phyloP scores from a whole-genome alignment of 2,888 invertebrate species.

The Gandaritis pyraliata region DNA sequence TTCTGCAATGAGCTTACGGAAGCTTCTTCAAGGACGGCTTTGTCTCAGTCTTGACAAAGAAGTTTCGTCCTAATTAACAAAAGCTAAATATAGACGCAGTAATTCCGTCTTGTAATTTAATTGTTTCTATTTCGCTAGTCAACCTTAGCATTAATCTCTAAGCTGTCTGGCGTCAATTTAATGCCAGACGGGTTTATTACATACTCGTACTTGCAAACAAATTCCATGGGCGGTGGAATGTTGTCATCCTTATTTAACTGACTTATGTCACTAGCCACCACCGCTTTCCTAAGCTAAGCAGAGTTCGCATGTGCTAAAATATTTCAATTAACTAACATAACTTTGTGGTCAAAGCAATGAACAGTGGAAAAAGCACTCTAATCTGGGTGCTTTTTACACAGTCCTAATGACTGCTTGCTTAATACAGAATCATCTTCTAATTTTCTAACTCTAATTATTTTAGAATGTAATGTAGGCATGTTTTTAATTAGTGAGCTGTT shows the following conservation, averaged over 20 bases:
- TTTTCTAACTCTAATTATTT: too few relatives aligned
- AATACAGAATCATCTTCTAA: too few relatives aligned
- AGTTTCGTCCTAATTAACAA: constrained; percentile 36
- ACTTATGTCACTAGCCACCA: constrained; percentile 8
- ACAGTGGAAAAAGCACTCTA: too few relatives aligned
- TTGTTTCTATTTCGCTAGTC: constrained; percentile 55
- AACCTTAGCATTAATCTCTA: constrained; percentile 52
- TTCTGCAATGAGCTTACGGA: constrained; percentile 11
- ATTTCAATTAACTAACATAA: too few relatives aligned
- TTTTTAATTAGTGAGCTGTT: too few relatives aligned
- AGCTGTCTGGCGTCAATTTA: constrained; percentile 64
- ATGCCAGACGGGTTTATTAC: constrained; percentile 68
- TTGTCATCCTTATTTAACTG: constrained; percentile 34
- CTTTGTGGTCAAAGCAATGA: too few relatives aligned
- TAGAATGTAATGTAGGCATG: too few relatives aligned
- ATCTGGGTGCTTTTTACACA: too few relatives aligned
- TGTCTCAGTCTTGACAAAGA: constrained; percentile 41
- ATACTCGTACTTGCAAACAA: constrained; percentile 54
- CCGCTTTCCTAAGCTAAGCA: not conserved
- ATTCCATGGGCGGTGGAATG: constrained; percentile 41
- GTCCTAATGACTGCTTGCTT: too few relatives aligned
- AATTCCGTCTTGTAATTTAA: constrained; percentile 52
- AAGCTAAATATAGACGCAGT: constrained; percentile 55
- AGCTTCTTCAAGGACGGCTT: constrained; percentile 38
- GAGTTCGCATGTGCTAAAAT: not conserved